These are phyloP conservation scores for Eira barbara DNA, from an alignment of 2,113 vertebrate species.

Conservation along the genomic window DNA sequence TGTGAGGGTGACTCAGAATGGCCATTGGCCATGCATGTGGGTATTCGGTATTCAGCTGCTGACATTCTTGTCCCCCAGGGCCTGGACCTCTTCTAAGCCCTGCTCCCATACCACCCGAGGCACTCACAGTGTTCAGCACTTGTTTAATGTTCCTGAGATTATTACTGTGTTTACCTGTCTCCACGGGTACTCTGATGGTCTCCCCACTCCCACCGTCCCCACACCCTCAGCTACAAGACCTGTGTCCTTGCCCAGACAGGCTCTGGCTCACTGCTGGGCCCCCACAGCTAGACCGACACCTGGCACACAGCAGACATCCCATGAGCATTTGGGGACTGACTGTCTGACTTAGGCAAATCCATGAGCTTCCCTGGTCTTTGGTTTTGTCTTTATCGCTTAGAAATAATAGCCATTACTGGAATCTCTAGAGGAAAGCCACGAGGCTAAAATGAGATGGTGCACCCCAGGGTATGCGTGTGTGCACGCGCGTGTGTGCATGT, in stretches of 20 bases:
- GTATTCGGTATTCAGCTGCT: background rate
- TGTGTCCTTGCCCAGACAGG: background rate
- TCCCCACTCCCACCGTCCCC: background rate
- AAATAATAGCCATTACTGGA: background rate
- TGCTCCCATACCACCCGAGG: no score
- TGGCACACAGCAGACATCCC: no score
- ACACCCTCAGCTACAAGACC: background rate
- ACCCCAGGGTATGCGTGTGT: no score
- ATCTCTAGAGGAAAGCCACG: background rate
- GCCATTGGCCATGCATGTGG: background rate
- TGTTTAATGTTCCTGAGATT: background rate
- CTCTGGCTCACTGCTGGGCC: background rate
- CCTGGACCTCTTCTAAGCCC: background rate
- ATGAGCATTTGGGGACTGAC: background rate
- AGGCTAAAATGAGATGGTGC: background rate
- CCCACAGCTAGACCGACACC: background rate
- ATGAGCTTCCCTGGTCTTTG: background rate
- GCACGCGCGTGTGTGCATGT: background rate
- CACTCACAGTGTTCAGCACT: background rate
- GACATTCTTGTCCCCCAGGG: background rate
- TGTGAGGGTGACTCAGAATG: background rate
- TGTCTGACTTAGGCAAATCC: background rate
- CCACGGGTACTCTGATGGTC: background rate
- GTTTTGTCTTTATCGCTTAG: background rate
- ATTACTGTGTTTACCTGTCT: background rate